phyloP scores from a whole-genome alignment of 2,888 invertebrate species.

The Adelphocoris suturalis region DNA sequence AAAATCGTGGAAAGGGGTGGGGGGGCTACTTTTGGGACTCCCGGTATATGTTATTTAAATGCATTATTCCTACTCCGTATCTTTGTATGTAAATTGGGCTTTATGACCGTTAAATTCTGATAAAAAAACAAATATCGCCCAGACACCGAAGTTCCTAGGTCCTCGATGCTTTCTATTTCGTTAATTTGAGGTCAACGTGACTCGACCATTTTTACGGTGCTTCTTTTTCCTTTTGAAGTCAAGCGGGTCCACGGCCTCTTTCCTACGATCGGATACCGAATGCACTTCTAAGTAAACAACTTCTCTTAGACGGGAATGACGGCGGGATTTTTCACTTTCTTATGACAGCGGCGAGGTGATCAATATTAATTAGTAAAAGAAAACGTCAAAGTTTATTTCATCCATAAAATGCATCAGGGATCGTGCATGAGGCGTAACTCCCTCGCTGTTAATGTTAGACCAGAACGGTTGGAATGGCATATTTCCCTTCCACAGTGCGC shows the following conservation, averaged over 20 bases:
- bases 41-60: too few species aligned
- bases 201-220: neutral
- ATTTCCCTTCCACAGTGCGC: too few species aligned
- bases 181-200: slow-evolving; percentile 9
- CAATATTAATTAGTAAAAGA: neutral
- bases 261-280: neutral
- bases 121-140: too few species aligned
- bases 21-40: too few species aligned
- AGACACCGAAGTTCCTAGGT: neutral
- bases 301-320: neutral
- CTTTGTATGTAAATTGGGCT: too few species aligned
- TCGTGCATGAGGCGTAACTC: too few species aligned
- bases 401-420: neutral
- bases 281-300: neutral
- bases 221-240: neutral
- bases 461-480: too few species aligned
- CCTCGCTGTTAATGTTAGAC: too few species aligned
- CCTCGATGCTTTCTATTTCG: neutral
- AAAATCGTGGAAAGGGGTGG: too few species aligned
- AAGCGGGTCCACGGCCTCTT: neutral
- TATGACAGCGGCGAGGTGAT: neutral
- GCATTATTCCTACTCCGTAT: too few species aligned
- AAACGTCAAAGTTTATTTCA: too few species aligned
- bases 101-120: too few species aligned
- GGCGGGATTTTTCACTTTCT: neutral